Conservation (phyloP, 2,113 vertebrate species). For the Zosterops lateralis region DNA sequence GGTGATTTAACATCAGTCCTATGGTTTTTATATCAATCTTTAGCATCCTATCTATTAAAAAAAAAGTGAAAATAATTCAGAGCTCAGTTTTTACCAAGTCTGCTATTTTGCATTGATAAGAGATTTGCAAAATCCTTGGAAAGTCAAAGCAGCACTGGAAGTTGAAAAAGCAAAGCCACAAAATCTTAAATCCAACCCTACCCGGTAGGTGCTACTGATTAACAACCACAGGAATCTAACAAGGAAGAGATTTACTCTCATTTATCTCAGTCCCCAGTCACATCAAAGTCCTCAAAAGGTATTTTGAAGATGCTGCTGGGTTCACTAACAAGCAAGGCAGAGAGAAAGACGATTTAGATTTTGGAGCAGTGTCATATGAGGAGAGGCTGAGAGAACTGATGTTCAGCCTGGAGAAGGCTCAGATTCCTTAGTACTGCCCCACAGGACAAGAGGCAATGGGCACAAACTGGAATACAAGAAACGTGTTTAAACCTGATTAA, state of each 20-base stretch:
- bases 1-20: neutral
- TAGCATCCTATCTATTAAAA: neutral
- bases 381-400: neutral
- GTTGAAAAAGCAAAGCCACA: neutral
- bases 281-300: neutral
- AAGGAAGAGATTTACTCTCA: neutral
- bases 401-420: neutral
- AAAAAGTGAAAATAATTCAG: neutral
- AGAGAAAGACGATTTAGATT: neutral
- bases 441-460: neutral
- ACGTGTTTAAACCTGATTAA: neutral
- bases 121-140: neutral
- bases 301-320: neutral
- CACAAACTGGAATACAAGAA: neutral
- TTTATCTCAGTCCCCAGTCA: neutral
- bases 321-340: neutral
- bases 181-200: neutral
- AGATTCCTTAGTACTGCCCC: neutral
- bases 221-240: neutral
- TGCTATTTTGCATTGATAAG: neutral
- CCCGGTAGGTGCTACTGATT: neutral
- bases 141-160: neutral
- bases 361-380: fast-evolving
- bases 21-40: neutral
- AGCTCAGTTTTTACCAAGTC: neutral